Percentiles rank a stretch among this genome's conserved stretches.
These are phyloP conservation scores for Nebria salina DNA, from an alignment of 2,888 invertebrate species.

Conservation along the genomic window DNA sequence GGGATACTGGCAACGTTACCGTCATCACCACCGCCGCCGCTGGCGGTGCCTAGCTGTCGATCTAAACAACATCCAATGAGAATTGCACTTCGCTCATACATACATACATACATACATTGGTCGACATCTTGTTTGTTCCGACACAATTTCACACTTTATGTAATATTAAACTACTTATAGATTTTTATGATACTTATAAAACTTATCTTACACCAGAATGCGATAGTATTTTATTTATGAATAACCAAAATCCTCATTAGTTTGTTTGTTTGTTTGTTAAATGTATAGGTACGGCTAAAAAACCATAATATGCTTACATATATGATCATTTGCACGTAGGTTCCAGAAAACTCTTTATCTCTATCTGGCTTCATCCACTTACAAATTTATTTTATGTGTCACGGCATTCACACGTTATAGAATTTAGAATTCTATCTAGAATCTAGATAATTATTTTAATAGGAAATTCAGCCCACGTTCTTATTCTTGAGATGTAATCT, in stretches of 20 bases:
- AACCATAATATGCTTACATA: background rate
- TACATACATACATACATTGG: background rate
- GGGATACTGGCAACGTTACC: slow-evolving; percentile 9
- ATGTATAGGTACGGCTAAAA: no score
- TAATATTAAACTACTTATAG: background rate
- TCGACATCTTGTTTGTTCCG: background rate
- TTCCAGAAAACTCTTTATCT: background rate
- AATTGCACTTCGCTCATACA: background rate
- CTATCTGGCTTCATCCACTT: background rate
- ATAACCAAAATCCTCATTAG: no score
- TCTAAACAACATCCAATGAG: background rate
- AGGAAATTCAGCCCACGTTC: slow-evolving; percentile 33
- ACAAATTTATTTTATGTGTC: slow-evolving; percentile 14
- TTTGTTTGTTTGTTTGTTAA: no score
- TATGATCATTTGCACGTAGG: background rate
- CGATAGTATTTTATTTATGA: background rate
- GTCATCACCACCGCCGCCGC: background rate
- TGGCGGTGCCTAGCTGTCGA: background rate
- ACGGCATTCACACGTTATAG: slow-evolving; percentile 12
- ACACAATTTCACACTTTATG: background rate
- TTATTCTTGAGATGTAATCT: slow-evolving; percentile 33
- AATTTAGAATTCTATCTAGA: slow-evolving; percentile 33
- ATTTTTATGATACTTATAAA: background rate
- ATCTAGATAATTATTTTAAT: slow-evolving; percentile 38
- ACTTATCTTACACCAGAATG: background rate